These are phyloP conservation scores for Cyclargus thomasi DNA, from an alignment of 1,140 invertebrate species.

Conservation along the genomic window DNA sequence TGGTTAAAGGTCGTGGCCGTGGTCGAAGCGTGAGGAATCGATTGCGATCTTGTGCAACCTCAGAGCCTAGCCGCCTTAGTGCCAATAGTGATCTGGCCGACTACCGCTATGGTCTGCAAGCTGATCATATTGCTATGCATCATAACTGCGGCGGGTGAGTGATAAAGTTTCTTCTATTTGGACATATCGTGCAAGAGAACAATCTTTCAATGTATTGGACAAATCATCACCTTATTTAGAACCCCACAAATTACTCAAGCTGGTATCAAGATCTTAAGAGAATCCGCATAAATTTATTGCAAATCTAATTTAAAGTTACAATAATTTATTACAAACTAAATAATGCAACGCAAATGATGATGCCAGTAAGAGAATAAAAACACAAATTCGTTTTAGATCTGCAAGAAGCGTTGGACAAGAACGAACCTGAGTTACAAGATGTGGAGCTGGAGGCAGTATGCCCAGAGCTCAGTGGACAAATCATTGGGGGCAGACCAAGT, in stretches of 20 bases:
- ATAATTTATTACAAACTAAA: too few species aligned
- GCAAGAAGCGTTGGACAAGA: slow-evolving; percentile 43
- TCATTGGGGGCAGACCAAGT: slow-evolving; percentile 59
- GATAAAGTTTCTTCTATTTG: neutral
- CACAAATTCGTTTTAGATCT: slow-evolving; percentile 39
- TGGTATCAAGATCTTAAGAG: too few species aligned
- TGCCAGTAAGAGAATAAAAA: too few species aligned
- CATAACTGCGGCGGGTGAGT: slow-evolving; percentile 7
- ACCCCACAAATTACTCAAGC: too few species aligned
- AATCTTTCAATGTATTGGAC: neutral
- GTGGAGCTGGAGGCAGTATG: slow-evolving; percentile 49
- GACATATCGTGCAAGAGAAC: neutral
- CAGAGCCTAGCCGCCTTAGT: neutral
- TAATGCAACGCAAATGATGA: too few species aligned
- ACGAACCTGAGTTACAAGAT: slow-evolving; percentile 34
- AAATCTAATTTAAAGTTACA: too few species aligned
- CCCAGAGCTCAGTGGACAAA: slow-evolving; percentile 63
- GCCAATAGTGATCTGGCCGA: neutral
- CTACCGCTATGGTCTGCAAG: slow-evolving; percentile 7
- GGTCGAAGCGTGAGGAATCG: neutral
- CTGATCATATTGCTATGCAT: slow-evolving; percentile 1
- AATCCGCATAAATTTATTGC: too few species aligned
- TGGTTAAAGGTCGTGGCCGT: slow-evolving; percentile 10
- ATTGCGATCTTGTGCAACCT: slow-evolving; percentile 5
- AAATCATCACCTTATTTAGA: too few species aligned